Conservation (phyloP, 2,888 invertebrate genomes). For the Prenolepis imparis region DNA sequence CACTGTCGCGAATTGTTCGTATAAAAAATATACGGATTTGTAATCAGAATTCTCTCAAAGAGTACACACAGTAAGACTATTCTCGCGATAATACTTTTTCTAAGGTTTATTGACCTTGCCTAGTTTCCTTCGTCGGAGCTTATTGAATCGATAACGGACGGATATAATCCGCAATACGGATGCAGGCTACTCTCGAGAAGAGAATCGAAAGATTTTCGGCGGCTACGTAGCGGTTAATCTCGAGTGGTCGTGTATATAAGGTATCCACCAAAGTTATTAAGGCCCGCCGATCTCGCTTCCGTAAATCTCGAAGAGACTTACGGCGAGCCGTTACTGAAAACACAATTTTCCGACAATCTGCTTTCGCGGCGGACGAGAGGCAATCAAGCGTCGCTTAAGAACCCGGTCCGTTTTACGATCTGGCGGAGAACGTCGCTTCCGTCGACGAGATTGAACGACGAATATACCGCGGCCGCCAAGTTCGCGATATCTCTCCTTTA, state of each 20-base stretch:
- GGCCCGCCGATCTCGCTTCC: slow-evolving; percentile 60
- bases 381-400: slow-evolving; percentile 73
- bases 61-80: background rate
- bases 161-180: slow-evolving; percentile 54
- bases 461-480: slow-evolving; percentile 48
- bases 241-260: slow-evolving; percentile 24
- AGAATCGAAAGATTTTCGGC: slow-evolving; percentile 40
- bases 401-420: slow-evolving; percentile 69
- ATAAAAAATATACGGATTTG: slow-evolving; percentile 5
- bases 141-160: slow-evolving; percentile 48
- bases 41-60: background rate
- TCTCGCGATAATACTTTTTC: background rate
- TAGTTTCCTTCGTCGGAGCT: slow-evolving; percentile 19
- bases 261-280: slow-evolving; percentile 67
- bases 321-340: slow-evolving; percentile 65
- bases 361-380: slow-evolving; percentile 68
- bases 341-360: slow-evolving; percentile 73
- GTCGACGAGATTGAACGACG: slow-evolving; percentile 66
- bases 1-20: background rate
- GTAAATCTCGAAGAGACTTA: slow-evolving; percentile 64
- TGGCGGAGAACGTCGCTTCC: slow-evolving; percentile 51
- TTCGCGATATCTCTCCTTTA: slow-evolving; percentile 22
- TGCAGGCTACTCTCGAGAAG: slow-evolving; percentile 24
- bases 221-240: slow-evolving; percentile 59
- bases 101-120: slow-evolving; percentile 30